Evolutionary conservation across 2,888 invertebrate species (phyloP), one percentile per base, ranked within the genome.

Genomic region (Leptinotarsa peninsularis): DNA sequence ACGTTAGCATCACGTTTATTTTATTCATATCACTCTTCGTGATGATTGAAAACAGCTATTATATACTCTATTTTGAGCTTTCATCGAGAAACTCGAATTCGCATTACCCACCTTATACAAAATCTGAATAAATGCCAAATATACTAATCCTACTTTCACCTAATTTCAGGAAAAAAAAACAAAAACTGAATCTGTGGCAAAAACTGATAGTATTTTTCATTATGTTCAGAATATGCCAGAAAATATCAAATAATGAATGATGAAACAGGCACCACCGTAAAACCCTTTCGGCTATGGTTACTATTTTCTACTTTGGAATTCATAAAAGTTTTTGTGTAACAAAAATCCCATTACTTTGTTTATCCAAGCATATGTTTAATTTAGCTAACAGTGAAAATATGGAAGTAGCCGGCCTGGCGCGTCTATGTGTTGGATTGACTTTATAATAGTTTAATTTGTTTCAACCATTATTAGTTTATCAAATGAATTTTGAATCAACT

Each of bases 321-420:
- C 13, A 63, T 63, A n/a, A 33, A 63, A 33, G 63, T 63, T 63
- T 58, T 63, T 63, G 63, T 63, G 27, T n/a, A n/a, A n/a, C 63
- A 13, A n/a, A 63, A 63, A 17, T 63, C 18, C 18, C 63, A 63
- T 63, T n/a, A 63, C 7, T 63, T 63, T 43, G 43, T 63, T 63
- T 43, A 27, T 63, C 63, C 63, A 63, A 63, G 63, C 63, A 63
- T 33, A 63, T 63, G 33, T 63, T 43, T 43, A 27, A 63, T 63
- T 63, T n/a, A 43, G 27, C 18, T 63, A 17, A 43, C 33, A 33
- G 33, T 43, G 63, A 63, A 63, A 14, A 43, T 7, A 63, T 17
- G 58, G 33, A 58, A 23, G 21, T 33, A 63, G 63, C 13, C 33
- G 13, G 27, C 2, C 3, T 58, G 58, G 4, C 15, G 58, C 58